Base-by-base conservation (phyloP, 2,888 invertebrate genomes). In the Hemistola chrysoprasaria region DNA sequence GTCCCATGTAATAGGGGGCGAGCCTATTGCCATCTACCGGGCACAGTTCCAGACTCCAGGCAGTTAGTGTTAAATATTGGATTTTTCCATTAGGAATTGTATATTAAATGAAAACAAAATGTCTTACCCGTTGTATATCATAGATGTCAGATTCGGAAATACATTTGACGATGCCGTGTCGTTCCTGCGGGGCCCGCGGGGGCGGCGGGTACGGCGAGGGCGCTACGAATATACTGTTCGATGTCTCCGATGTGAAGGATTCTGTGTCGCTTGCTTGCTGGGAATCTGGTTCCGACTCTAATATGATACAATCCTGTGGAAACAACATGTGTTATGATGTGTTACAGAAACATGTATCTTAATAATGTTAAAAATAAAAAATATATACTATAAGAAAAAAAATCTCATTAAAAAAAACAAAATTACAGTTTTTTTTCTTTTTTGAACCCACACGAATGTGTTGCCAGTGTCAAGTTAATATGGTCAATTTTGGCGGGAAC, bases 91-190 rank as follows among this genome's bases (percentile, higher is more conserved):
- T 24, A 4, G 21, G 3, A 11, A 9, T 4, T 16, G 16, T 16
- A 9, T n/a, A n/a, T n/a, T n/a, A n/a, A n/a, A n/a, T n/a, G n/a
- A n/a, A n/a, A n/a, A n/a, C n/a, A n/a, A n/a, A n/a, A n/a, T 1
- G 3, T 28, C 38, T 50, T 33, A 78, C 78, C 63, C 64, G 65
- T 11, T 57, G 58, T 2, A 59, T 54, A 6, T 55, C 30, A 34
- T 75, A 81, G 2, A 87, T 73, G 26, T 86, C 81, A 3, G 71
- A 71, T 43, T 88, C 86, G 0, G 83, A 84, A 2, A 70, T 78
- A 39, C 72, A 69, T 53, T 86, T 87, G 42, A 66, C 27, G 6
- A 81, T 65, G 20, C 38, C 39, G 7, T 30, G 30, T 21, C 11
- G 38, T 16, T 29, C n/a, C 20, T 2, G 40, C 7, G 41, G 46